phyloP scores from a whole-genome alignment of 2,113 vertebrate species.

The Oncorhynchus nerka region DNA sequence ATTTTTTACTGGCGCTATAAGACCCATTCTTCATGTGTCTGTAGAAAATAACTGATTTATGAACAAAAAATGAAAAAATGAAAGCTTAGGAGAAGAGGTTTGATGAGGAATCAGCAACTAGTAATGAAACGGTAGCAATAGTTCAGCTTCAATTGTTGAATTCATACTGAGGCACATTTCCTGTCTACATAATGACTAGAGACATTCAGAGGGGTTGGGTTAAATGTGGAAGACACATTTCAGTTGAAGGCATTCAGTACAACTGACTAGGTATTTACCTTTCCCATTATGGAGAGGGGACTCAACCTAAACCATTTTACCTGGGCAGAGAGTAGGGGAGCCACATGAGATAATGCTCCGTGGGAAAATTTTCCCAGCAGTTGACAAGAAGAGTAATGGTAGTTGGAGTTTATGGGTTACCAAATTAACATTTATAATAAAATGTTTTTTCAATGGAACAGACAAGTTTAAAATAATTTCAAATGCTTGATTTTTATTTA shows the following conservation, averaged over 20 bases:
- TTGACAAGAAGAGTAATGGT: not conserved
- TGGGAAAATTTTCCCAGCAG: not conserved
- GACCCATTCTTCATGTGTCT: too few relatives aligned
- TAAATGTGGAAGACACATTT: too few relatives aligned
- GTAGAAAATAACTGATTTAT: not conserved
- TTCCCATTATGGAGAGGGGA: too few relatives aligned
- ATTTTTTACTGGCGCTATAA: not conserved
- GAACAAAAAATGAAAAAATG: not conserved
- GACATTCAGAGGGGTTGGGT: not conserved
- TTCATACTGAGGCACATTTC: not conserved
- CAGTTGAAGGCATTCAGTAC: not conserved
- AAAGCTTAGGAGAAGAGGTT: not conserved
- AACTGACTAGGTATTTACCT: not conserved
- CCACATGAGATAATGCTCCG: constrained; percentile 13
- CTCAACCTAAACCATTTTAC: too few relatives aligned
- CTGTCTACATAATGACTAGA: not conserved
- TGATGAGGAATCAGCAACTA: not conserved
- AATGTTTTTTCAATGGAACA: constrained; percentile 37
- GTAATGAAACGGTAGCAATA: not conserved
- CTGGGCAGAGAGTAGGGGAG: not conserved
- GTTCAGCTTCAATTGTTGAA: not conserved
- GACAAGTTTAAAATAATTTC: constrained; percentile 39
- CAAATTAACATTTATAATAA: constrained; percentile 29
- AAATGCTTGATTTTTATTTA: constrained; percentile 47
- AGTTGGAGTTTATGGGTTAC: constrained; percentile 18